Base-by-base conservation (phyloP, 2,888 invertebrate species). In the Ochropacha duplaris region DNA sequence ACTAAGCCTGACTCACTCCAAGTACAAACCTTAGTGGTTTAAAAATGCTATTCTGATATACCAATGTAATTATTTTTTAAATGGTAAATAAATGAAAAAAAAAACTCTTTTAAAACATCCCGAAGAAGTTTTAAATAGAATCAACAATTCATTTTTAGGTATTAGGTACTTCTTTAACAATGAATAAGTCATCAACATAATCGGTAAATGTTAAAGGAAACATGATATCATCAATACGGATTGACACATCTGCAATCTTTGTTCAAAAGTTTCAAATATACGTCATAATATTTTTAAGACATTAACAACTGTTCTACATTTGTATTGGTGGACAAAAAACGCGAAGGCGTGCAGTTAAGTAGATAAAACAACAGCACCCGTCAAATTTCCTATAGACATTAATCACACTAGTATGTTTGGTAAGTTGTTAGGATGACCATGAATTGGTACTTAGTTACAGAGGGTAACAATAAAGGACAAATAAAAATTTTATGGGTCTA, bases 381-480 rank as follows among this genome's bases (percentile, higher is more conserved):
- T 91, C 92, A 88, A 92, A 92, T 92, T 92, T 92, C 85, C 89
- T 90, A 81, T 81, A 82, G 86, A 86, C 92, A 92, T 92, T 92
- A 92, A 92, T 92, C 92, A 91, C 86, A 85, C 87, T 84, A 84
- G 88, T 86, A 86, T 84, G 84, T 87, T 88, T 88, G 83, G 87
- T 90, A 87, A 86, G 83, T 72, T 68, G 64, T 59, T 84, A 61
- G 65, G 68, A 80, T 84, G 76, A 60, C 87, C 75, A 87, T 65
- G 52, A 28, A 11, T 63, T 73, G 49, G 8, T 26, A n/a, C n/a
- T n/a, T n/a, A 11, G 22, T 57, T 60, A 61, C 55, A 59, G n/a
- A 50, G 52, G 62, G 68, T 56, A 1, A 16, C 11, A 31, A 51
- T n/a, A n/a, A n/a, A n/a, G n/a, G n/a, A n/a, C n/a, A n/a, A n/a